Percentiles rank a stretch among this genome's conserved stretches.
These are phyloP conservation scores for Pristionchus mayeri DNA, from an alignment of 2,888 invertebrate genomes.

Conservation along the genomic window DNA sequence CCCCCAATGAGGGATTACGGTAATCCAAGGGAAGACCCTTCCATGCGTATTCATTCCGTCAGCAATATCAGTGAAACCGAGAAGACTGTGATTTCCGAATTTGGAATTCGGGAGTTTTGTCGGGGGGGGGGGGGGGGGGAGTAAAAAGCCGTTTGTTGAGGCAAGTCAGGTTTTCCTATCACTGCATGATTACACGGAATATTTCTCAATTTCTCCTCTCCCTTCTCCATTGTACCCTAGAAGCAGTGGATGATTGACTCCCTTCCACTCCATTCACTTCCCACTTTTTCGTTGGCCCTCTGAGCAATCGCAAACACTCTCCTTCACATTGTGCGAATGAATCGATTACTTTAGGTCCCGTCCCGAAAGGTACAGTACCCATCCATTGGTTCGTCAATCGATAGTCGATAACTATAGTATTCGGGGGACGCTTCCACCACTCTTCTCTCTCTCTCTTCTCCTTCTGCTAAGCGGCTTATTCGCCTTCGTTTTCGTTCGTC, in stretches of 20 bases:
- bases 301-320: conserved; percentile 23
- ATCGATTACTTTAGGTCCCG: not conserved
- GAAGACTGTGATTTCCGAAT: not conserved
- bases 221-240: not conserved
- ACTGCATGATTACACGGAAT: too few relatives aligned
- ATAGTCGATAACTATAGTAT: conserved; percentile 34
- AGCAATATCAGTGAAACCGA: not conserved
- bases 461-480: conserved; percentile 43
- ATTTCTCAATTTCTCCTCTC: too few relatives aligned
- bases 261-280: not conserved
- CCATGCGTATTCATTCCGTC: not conserved
- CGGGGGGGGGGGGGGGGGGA: too few relatives aligned
- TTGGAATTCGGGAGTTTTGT: not conserved
- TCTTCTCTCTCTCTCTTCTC: conserved; percentile 7
- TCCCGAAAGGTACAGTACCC: not conserved
- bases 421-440: not conserved
- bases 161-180: not conserved
- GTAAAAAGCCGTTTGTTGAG: too few relatives aligned
- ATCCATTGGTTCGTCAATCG: not conserved
- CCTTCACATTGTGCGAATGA: not conserved
- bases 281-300: not conserved
- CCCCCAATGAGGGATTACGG: not conserved
- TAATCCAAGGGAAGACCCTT: not conserved
- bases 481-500: not conserved
- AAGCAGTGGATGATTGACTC: not conserved